These are phyloP conservation scores for Scalopus aquaticus DNA, from an alignment of 2,113 vertebrate species.

Conservation along the genomic window DNA sequence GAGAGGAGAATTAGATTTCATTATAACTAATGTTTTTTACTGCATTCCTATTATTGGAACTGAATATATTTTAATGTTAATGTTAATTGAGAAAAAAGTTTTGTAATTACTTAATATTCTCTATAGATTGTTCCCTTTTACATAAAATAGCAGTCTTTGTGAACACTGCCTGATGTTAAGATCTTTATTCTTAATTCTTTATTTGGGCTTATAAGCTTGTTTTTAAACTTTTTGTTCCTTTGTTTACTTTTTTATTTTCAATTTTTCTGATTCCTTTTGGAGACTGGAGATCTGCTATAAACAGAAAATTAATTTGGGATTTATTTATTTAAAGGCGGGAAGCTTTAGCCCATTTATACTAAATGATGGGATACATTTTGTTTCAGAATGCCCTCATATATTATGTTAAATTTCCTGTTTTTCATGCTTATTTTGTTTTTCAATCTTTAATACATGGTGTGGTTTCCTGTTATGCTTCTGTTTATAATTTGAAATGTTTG, in stretches of 20 bases:
- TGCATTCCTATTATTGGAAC: background rate
- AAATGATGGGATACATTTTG: background rate
- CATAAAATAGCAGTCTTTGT: background rate
- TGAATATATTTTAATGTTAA: background rate
- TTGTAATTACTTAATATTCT: slow-evolving; percentile 2
- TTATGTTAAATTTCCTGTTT: background rate
- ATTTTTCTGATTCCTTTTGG: background rate
- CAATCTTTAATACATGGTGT: background rate
- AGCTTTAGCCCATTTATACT: background rate
- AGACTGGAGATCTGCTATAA: background rate
- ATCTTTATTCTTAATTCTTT: background rate
- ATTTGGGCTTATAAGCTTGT: background rate
- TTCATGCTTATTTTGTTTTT: background rate
- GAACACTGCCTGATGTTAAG: background rate
- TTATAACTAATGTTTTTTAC: background rate
- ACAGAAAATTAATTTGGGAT: background rate
- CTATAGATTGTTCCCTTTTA: background rate
- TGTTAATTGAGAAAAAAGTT: background rate
- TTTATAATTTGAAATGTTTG: background rate
- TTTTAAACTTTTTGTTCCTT: background rate
- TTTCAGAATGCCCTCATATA: background rate
- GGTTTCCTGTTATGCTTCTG: background rate
- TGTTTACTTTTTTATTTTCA: background rate
- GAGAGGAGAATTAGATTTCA: background rate
- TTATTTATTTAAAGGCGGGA: background rate